phyloP scores from a whole-genome alignment of 2,113 vertebrate genomes.

The Ovis canadensis region DNA sequence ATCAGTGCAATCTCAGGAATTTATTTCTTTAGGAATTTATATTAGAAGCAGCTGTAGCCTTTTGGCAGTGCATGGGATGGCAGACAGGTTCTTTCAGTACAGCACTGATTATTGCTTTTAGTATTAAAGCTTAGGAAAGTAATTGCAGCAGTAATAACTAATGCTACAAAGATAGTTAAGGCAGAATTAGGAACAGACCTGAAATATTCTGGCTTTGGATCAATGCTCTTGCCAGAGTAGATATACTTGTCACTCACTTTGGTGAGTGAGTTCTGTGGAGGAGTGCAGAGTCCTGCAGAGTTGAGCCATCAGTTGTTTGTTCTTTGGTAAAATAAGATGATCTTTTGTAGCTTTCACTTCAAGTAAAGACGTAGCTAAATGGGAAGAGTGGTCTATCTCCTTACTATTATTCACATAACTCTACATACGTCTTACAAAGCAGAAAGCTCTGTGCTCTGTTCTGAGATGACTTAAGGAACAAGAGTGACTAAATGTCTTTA shows the following conservation, averaged over 20 bases:
- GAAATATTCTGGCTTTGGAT: background rate
- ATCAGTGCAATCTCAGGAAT: background rate
- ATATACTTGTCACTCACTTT: background rate
- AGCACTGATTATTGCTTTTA: background rate
- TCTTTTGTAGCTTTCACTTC: background rate
- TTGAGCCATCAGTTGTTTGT: background rate
- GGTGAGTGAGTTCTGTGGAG: background rate
- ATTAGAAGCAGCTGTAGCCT: background rate
- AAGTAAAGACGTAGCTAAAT: background rate
- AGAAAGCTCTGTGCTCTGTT: slow-evolving; percentile 2
- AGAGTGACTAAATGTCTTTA: slow-evolving; percentile 5
- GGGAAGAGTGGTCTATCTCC: background rate
- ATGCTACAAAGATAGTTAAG: background rate
- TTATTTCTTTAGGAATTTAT: background rate
- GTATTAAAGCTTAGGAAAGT: slow-evolving; percentile 9
- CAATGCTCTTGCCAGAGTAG: background rate
- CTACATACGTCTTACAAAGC: background rate
- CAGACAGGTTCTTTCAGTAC: background rate
- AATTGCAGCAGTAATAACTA: background rate
- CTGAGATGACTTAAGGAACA: background rate
- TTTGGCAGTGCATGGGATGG: background rate
- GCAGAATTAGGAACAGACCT: background rate
- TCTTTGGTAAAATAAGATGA: slow-evolving; percentile 26
- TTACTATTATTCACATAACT: background rate
- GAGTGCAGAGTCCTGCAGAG: background rate